Conservation (phyloP, 2,797 vertebrate species). For the Coranthus polyacanthus region DNA sequence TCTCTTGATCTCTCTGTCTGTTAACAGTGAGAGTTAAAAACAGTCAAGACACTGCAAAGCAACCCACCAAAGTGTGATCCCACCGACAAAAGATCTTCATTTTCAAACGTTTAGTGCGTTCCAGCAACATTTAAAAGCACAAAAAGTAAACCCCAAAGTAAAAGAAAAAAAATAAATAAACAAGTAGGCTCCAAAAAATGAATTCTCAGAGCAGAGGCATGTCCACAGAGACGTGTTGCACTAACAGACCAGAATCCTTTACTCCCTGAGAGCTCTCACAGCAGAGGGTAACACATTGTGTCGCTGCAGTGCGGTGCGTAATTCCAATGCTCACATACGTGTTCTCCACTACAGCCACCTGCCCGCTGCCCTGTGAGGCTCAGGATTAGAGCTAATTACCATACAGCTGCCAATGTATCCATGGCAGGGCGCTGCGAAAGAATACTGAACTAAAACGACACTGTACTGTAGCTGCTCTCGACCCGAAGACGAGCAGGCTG, state of each 20-base stretch:
- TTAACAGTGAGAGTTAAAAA: not conserved
- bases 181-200: not conserved
- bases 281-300: slow-evolving; percentile 5
- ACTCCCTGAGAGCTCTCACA: slow-evolving; percentile 6
- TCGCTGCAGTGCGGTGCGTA: slow-evolving; percentile 28
- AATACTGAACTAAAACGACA: slow-evolving; percentile 6
- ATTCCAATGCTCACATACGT: slow-evolving; percentile 63
- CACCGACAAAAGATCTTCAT: slow-evolving; percentile 90
- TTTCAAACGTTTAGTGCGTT: slow-evolving; percentile 66
- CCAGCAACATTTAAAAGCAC: slow-evolving; percentile 67
- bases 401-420: slow-evolving; percentile 85
- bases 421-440: slow-evolving; percentile 10
- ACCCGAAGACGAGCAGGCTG: slow-evolving; percentile 40
- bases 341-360: slow-evolving; percentile 70
- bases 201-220: slow-evolving; percentile 36
- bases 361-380: slow-evolving; percentile 53
- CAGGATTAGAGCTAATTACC: slow-evolving; percentile 84
- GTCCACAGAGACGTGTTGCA: slow-evolving; percentile 1
- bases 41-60: not conserved
- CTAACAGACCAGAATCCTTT: not conserved
- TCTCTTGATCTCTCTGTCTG: no score
- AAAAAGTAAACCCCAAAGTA: not conserved
- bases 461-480: slow-evolving; percentile 42
- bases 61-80: slow-evolving; percentile 87
- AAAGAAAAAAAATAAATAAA: not conserved